Conservation (phyloP, 2,888 invertebrate genomes). For the Sericinus montela region DNA sequence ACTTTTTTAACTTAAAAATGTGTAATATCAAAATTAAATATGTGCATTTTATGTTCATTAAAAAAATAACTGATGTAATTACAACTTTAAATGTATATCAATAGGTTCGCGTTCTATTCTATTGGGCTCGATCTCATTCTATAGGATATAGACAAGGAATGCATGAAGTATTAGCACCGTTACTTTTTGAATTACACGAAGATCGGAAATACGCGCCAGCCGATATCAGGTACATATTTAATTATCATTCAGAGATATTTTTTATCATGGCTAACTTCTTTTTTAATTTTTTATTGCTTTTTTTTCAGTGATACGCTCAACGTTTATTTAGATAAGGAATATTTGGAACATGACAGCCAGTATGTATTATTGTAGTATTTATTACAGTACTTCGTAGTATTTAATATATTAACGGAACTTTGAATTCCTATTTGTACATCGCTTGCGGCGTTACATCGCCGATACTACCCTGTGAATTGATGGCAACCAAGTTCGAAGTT, state of each 20-base stretch:
- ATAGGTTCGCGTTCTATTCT: constrained; percentile 78
- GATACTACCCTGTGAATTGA: too few relatives aligned
- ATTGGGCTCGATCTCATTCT: constrained; percentile 82
- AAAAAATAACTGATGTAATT: too few relatives aligned
- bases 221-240: constrained; percentile 36
- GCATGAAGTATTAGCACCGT: constrained; percentile 91
- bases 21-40: too few relatives aligned
- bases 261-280: background rate
- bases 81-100: background rate
- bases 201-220: constrained; percentile 80
- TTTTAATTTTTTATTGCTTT: constrained; percentile 12
- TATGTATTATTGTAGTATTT: constrained; percentile 66
- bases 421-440: too few relatives aligned
- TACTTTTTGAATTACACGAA: constrained; percentile 86
- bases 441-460: too few relatives aligned
- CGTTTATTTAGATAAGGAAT: constrained; percentile 82
- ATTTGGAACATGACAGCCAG: constrained; percentile 89
- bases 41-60: too few relatives aligned
- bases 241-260: background rate
- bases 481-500: too few relatives aligned
- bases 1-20: background rate
- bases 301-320: constrained; percentile 81
- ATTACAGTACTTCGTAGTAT: too few relatives aligned
- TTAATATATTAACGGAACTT: too few relatives aligned
- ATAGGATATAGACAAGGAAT: constrained; percentile 91